Base-by-base conservation (phyloP, 2,888 invertebrate genomes). In the Autographa gamma region DNA sequence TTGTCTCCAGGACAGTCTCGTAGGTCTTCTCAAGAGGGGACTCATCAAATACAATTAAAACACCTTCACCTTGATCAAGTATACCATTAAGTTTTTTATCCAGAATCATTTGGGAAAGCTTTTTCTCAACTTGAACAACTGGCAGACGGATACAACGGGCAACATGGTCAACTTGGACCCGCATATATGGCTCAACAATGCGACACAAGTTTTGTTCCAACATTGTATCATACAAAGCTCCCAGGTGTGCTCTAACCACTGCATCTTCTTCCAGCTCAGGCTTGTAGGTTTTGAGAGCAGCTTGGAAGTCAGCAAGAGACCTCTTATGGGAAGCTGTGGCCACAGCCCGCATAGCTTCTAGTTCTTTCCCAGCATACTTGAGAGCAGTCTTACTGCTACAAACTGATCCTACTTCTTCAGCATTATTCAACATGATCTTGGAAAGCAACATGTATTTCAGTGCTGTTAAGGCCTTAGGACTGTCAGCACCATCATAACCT, bases 71-170 rank as follows among this genome's bases (percentile, higher is more conserved):
- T 95, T 99, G 99, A 96, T 99, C 99, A 82, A 99, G 96, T 84
- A 99, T 99, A 31, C 99, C 99, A 95, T 98, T 97, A 84, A 99
- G 97, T 94, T 99, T 99, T 89, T 99, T 98, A 94, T 99, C 99
- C 92, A 99, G 96, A 91, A 99, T 99, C 99, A 99, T 99, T 95
- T 99, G 99, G 63, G 99, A 99, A 72, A 99, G 96, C 95, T 99
- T 99, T 96, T 99, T 99, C 94, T 99, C 99, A 66, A 99, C 99
- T 95, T 98, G 97, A 96, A 97, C 91, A 71, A 98, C 97, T 14
- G 98, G 98, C 75, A 99, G 96, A 86, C 98, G 98, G 94, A 99
- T 99, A 85, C 98, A 97, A 83, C 97, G 97, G 34, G 99, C 98
- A 83, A 99, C 98, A 93, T 99, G 98, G 78, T 98, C 97, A 9